Percentiles rank a stretch among this genome's conserved stretches.
phyloP scores from a whole-genome alignment of 2,797 vertebrate genomes.

The Eulemur albifrons region DNA sequence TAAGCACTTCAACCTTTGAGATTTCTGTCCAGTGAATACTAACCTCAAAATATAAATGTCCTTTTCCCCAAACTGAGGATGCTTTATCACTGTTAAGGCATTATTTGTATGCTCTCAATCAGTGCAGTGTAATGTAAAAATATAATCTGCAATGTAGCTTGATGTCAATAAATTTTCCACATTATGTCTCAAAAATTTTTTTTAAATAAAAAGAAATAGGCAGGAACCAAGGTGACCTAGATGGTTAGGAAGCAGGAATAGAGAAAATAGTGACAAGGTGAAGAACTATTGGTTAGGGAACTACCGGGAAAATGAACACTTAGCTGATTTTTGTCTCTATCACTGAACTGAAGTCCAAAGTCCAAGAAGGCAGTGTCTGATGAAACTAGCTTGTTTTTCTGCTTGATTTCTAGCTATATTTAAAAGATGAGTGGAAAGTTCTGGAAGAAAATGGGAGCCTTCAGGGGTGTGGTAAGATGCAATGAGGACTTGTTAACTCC shows the following conservation, averaged over 20 bases:
- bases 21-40: not conserved
- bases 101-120: not conserved
- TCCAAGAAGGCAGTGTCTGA: not conserved
- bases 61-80: not conserved
- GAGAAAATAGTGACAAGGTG: not conserved
- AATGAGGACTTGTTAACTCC: not conserved
- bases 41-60: not conserved
- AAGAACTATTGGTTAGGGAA: not conserved
- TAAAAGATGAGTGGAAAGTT: not conserved
- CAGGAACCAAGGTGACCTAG: not conserved
- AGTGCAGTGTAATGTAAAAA: not conserved
- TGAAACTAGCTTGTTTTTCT: not conserved
- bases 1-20: not conserved
- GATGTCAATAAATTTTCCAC: not conserved
- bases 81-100: not conserved
- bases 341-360: not conserved
- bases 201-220: not conserved
- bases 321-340: not conserved
- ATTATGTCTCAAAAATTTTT: not conserved
- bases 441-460: not conserved
- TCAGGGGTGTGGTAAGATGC: not conserved
- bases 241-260: not conserved
- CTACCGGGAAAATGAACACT: not conserved
- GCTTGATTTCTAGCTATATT: not conserved
- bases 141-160: not conserved